A percentile compares a stretch with the other conserved stretches of the same genome.
phyloP scores from a whole-genome alignment of 2,113 vertebrate species.

The Cyphomyrus discorhynchus region DNA sequence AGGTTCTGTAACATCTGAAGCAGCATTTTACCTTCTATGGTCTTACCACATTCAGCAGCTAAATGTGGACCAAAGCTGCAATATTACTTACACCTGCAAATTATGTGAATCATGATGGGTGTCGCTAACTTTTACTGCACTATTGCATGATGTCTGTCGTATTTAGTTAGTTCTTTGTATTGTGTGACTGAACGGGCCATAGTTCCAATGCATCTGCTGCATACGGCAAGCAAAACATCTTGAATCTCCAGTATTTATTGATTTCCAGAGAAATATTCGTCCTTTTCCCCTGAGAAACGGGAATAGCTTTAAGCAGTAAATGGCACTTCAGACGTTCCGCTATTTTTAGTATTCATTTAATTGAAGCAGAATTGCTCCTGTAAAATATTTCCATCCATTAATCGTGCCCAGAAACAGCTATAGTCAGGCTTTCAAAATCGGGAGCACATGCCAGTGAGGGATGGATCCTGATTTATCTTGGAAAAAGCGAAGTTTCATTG shows the following conservation, averaged over 20 bases:
- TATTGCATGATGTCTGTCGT: neutral
- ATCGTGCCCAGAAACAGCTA: neutral
- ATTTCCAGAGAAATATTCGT: neutral
- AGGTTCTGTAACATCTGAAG: neutral
- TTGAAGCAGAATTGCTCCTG: neutral
- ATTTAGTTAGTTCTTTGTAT: neutral
- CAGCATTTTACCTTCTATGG: neutral
- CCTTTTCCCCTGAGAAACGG: neutral
- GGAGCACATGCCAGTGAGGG: neutral
- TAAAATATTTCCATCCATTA: slow-evolving; percentile 9
- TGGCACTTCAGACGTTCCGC: neutral
- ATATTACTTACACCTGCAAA: neutral
- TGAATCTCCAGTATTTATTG: neutral
- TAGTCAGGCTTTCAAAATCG: neutral
- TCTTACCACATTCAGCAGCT: neutral
- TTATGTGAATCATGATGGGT: neutral
- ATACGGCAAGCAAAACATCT: neutral
- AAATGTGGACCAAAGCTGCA: neutral
- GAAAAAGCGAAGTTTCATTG: neutral
- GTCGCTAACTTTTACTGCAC: neutral
- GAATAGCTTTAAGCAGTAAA: neutral
- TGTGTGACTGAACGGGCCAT: neutral
- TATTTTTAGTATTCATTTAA: neutral
- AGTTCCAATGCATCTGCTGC: neutral
- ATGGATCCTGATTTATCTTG: neutral